Percentiles rank a stretch among this genome's conserved stretches.
phyloP scores from a whole-genome alignment of 2,113 vertebrate genomes.

The Terrapene triunguis region DNA sequence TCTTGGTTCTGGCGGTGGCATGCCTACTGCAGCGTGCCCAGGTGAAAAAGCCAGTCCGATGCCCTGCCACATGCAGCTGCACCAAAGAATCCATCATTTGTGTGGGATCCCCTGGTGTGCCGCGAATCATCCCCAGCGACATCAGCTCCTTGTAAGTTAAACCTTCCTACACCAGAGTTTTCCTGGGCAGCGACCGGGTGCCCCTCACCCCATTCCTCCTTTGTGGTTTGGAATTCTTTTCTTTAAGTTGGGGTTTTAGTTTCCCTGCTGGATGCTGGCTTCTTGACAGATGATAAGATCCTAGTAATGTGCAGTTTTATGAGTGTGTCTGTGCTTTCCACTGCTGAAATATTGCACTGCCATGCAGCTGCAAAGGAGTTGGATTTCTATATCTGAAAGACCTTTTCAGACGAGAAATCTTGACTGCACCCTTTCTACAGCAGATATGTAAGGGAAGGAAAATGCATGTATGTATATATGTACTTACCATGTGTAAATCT shows the following conservation, averaged over 20 bases:
- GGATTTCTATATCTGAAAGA: background rate
- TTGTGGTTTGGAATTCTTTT: background rate
- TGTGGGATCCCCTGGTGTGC: slow-evolving; percentile 90
- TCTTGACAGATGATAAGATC: background rate
- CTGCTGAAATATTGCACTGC: background rate
- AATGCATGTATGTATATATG: background rate
- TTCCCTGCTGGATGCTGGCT: background rate
- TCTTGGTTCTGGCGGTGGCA: slow-evolving; percentile 55
- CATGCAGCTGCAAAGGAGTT: background rate
- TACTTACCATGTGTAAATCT: background rate
- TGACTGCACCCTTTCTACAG: background rate
- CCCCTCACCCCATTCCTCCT: background rate
- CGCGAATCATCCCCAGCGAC: slow-evolving; percentile 87
- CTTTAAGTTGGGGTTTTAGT: background rate
- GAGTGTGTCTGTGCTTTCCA: background rate
- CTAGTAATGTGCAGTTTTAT: background rate
- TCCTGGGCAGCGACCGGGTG: background rate
- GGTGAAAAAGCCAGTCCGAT: slow-evolving; percentile 82
- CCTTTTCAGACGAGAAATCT: background rate
- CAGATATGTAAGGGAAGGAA: background rate
- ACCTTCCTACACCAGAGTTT: background rate
- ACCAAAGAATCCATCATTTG: slow-evolving; percentile 95
- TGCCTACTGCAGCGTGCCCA: slow-evolving; percentile 66
- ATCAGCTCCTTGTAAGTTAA: slow-evolving; percentile 92
- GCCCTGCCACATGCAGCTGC: slow-evolving; percentile 92